Evolutionary conservation across 2,113 vertebrate genomes (phyloP).

Genomic region (Callaeas wilsoni): DNA sequence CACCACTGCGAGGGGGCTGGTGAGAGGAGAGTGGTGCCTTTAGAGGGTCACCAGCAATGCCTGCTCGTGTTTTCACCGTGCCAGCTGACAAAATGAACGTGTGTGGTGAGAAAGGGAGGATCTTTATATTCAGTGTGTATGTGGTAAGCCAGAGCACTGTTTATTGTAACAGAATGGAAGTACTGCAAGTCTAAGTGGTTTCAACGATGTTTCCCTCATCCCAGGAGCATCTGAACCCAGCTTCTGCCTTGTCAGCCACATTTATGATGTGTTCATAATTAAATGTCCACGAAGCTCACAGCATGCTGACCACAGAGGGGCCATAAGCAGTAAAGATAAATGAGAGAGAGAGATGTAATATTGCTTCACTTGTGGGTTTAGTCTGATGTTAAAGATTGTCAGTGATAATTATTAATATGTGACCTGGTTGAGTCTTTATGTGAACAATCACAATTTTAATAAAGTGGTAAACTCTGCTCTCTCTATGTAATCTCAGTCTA

Average conservation of each 20-base stretch:
- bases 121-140: background rate
- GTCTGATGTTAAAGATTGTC: conserved; percentile 86
- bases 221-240: conserved; percentile 68
- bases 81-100: background rate
- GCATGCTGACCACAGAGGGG: conserved; percentile 80
- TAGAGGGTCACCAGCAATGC: background rate
- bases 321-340: conserved; percentile 87
- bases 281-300: conserved; percentile 77
- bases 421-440: conserved; percentile 80
- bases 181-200: conserved; percentile 65
- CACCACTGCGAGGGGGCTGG: background rate
- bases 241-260: conserved; percentile 82
- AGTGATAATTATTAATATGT: conserved; percentile 89
- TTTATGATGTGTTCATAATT: conserved; percentile 85
- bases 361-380: conserved; percentile 86
- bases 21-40: background rate
- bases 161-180: conserved; percentile 52
- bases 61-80: background rate
- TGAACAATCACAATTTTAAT: conserved; percentile 76
- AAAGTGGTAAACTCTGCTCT: conserved; percentile 61
- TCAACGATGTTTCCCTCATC: conserved; percentile 55
- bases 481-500: background rate
- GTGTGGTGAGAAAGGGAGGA: background rate
- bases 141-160: background rate
- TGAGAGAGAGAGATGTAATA: conserved; percentile 86